Conservation (phyloP, 2,888 invertebrate species). For the Rhagonycha fulva region DNA sequence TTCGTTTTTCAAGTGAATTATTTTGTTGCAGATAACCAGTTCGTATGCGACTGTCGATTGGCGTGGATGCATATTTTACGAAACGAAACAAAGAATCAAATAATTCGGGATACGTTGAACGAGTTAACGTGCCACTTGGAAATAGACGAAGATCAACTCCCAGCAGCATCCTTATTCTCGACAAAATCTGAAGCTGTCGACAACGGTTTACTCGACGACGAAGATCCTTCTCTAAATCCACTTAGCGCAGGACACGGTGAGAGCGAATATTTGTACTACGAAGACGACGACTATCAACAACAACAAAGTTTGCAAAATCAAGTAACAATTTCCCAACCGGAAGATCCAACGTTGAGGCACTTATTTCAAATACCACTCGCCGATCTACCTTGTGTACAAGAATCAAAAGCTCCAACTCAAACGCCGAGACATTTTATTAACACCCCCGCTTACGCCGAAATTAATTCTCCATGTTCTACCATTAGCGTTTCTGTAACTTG, state of each 20-base stretch:
- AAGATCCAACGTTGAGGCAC: constrained; percentile 40
- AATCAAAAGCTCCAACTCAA: constrained; percentile 45
- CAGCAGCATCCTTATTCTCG: constrained; percentile 13
- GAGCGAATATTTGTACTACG: constrained; percentile 36
- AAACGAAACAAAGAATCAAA: constrained; percentile 74
- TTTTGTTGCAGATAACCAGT: constrained; percentile 75
- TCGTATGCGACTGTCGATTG: constrained; percentile 82
- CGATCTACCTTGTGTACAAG: constrained; percentile 52
- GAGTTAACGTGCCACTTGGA: constrained; percentile 73
- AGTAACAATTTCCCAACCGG: constrained; percentile 33
- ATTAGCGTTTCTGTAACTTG: constrained; percentile 10
- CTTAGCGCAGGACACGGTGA: constrained; percentile 22
- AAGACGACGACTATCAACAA: constrained; percentile 39
- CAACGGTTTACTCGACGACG: constrained; percentile 33
- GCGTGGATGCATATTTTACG: constrained; percentile 78
- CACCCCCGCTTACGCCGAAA: constrained; percentile 43
- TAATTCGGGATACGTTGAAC: constrained; percentile 70
- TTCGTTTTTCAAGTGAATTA: not conserved
- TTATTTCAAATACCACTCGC: constrained; percentile 45
- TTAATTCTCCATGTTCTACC: constrained; percentile 33
- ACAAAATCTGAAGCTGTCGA: constrained; percentile 24
- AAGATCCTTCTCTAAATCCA: constrained; percentile 22
- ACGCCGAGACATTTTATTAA: constrained; percentile 44
- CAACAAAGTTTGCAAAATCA: constrained; percentile 39
- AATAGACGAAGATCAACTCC: constrained; percentile 29